Evolutionary conservation across 2,888 invertebrate species (phyloP).

Genomic region (Meandrusa payeni): DNA sequence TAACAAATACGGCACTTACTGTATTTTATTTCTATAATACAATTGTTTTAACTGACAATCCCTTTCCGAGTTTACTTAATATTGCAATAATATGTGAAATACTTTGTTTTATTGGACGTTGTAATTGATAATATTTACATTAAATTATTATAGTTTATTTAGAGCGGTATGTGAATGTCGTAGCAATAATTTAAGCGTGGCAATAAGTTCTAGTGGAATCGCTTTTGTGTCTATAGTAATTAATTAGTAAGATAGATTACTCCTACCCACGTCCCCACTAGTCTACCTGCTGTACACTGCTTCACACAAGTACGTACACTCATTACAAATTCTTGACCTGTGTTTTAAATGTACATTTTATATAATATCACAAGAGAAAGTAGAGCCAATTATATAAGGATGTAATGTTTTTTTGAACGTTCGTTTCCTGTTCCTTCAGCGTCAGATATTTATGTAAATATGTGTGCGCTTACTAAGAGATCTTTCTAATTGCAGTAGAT

Average conservation of each 20-base stretch:
- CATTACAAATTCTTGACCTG: slow-evolving; percentile 73
- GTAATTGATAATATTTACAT: slow-evolving; percentile 69
- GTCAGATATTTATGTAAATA: slow-evolving; percentile 23
- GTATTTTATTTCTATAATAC: slow-evolving; percentile 38
- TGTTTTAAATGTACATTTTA: slow-evolving; percentile 68
- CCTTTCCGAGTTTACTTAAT: slow-evolving; percentile 55
- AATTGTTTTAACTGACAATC: slow-evolving; percentile 44
- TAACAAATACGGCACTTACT: slow-evolving; percentile 48
- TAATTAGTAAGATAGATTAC: slow-evolving; percentile 48
- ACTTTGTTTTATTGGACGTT: slow-evolving; percentile 75
- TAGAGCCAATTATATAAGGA: slow-evolving; percentile 49
- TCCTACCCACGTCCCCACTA: slow-evolving; percentile 42
- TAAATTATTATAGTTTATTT: slow-evolving; percentile 39
- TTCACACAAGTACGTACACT: slow-evolving; percentile 62
- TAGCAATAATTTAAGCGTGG: slow-evolving; percentile 79
- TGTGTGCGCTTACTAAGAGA: not conserved
- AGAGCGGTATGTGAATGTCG: slow-evolving; percentile 69
- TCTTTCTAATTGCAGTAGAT: slow-evolving; percentile 1
- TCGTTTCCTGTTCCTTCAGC: slow-evolving; percentile 34
- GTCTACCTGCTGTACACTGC: slow-evolving; percentile 67
- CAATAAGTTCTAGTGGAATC: slow-evolving; percentile 75
- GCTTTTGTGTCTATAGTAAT: slow-evolving; percentile 64
- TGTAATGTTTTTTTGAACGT: slow-evolving; percentile 51
- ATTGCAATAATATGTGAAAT: slow-evolving; percentile 71
- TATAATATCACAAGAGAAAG: slow-evolving; percentile 52